Evolutionary conservation across 1,140 invertebrate species (phyloP).

Genomic region (Pseudomyrmex pallidus): DNA sequence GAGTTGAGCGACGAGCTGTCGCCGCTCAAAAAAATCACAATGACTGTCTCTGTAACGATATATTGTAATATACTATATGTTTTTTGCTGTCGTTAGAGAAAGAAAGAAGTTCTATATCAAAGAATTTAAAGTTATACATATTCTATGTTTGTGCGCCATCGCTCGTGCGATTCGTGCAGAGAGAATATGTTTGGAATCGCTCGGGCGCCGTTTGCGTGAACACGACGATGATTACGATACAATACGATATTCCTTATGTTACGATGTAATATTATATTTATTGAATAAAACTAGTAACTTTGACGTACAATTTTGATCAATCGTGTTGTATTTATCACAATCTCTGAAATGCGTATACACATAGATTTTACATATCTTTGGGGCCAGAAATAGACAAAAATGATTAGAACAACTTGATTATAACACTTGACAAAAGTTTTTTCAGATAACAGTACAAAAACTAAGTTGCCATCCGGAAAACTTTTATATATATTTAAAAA

Average conservation of each 20-base stretch:
- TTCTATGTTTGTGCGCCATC: conserved; percentile 63
- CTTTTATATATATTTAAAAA: too few species aligned
- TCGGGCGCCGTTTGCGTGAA: conserved; percentile 32
- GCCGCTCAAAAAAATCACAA: conserved; percentile 4
- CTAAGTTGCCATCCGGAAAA: neutral
- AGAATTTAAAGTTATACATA: conserved; percentile 64
- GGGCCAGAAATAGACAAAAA: conserved; percentile 62
- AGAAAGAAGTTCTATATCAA: conserved; percentile 70
- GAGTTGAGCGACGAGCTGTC: neutral
- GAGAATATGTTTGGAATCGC: conserved; percentile 32
- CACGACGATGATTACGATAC: conserved; percentile 64
- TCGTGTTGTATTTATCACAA: conserved; percentile 44
- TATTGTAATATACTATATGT: conserved; percentile 73
- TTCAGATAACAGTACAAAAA: neutral
- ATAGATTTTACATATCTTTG: neutral
- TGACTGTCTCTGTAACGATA: conserved; percentile 69
- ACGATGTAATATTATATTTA: conserved; percentile 80
- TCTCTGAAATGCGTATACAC: conserved; percentile 53
- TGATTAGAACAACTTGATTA: conserved; percentile 24
- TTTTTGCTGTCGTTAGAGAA: conserved; percentile 73
- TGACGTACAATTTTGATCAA: conserved; percentile 74
- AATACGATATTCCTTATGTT: conserved; percentile 76
- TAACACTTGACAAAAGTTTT: conserved; percentile 12
- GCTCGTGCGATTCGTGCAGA: conserved; percentile 50
- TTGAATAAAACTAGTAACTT: conserved; percentile 77